phyloP scores from a whole-genome alignment of 1,140 invertebrate species.

The Pristionchus pacificus region DNA sequence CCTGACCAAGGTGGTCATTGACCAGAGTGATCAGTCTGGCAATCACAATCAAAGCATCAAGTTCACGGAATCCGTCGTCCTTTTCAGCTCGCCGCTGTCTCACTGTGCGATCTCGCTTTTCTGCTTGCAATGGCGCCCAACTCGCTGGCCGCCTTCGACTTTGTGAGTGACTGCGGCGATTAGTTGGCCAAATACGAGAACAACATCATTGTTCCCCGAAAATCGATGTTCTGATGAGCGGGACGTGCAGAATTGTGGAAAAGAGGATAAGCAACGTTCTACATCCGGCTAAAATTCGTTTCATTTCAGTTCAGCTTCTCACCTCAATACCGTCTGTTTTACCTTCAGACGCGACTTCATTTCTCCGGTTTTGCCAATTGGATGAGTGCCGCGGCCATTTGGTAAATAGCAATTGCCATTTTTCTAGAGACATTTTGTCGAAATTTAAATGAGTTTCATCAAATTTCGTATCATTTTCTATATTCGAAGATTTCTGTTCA shows the following conservation, averaged over 20 bases:
- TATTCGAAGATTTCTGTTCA: constrained; percentile 4
- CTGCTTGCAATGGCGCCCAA: constrained; percentile 50
- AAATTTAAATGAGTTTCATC: background rate
- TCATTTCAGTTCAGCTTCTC: background rate
- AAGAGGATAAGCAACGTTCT: background rate
- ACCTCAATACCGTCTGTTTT: constrained; percentile 41
- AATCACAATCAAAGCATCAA: background rate
- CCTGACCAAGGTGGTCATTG: no score
- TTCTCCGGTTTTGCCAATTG: constrained; percentile 51
- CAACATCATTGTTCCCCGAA: constrained; percentile 35
- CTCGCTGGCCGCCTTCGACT: constrained; percentile 46
- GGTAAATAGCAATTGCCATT: constrained; percentile 31
- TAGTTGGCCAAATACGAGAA: no score
- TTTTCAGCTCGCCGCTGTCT: constrained; percentile 53
- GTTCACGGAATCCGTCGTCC: background rate
- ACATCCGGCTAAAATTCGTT: constrained; percentile 5
- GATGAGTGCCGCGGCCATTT: constrained; percentile 52
- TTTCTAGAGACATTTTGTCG: background rate
- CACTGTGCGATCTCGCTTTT: constrained; percentile 50
- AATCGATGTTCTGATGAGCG: constrained; percentile 39
- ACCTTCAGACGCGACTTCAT: constrained; percentile 41
- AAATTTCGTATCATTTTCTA: constrained; percentile 5
- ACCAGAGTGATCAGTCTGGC: background rate
- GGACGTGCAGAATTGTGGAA: background rate
- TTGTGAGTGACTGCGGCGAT: no score